Evolutionary conservation across 2,888 invertebrate species (phyloP), one percentile per base, ranked within the genome.

Genomic region (Resseliella maxima): DNA sequence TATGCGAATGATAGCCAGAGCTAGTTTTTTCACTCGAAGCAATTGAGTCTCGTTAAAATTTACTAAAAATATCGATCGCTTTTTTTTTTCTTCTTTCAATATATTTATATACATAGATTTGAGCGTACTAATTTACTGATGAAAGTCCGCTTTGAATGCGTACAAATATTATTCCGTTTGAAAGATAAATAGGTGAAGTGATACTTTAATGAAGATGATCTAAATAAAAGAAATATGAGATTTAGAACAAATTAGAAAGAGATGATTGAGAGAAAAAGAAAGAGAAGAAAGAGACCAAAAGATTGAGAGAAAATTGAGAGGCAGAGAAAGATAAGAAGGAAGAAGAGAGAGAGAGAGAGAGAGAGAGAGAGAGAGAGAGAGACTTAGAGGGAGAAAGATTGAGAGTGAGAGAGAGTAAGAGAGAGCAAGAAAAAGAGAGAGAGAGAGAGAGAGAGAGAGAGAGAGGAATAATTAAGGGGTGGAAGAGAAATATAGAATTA

Each of bases 21-120:
- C 41, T 50, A 8, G 18, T 24, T 59, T 2, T 59, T 50, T 50
- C 59, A 18, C 6, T 59, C 24, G 59, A 59, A 24, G 27, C 24
- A 59, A 59, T 59, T 59, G 59, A 59, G 59, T 24, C 59, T 59
- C 59, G 59, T 59, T 59, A 59, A 59, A 59, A 59, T 6, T 59
- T 3, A 59, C 59, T 59, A 59, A 50, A 50, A 50, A 50, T 50
- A 50, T 50, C 46, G 18, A 50, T 50, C 8, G 46, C 18, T 5
- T 41, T 41, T 5, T 41, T 41, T 5, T 41, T 41, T 41, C 41
- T 41, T 41, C 12, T 41, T 41, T 41, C 50, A 21, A 15, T 50
- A 8, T 18, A 50, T 15, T 50, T 21, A 21, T 50, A 21, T 50
- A 45, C 45, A 45, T 5, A 10, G n/a, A n/a, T n/a, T n/a, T n/a